Conservation (phyloP, 1,140 invertebrate genomes). For the Atopsyche davidsoni region DNA sequence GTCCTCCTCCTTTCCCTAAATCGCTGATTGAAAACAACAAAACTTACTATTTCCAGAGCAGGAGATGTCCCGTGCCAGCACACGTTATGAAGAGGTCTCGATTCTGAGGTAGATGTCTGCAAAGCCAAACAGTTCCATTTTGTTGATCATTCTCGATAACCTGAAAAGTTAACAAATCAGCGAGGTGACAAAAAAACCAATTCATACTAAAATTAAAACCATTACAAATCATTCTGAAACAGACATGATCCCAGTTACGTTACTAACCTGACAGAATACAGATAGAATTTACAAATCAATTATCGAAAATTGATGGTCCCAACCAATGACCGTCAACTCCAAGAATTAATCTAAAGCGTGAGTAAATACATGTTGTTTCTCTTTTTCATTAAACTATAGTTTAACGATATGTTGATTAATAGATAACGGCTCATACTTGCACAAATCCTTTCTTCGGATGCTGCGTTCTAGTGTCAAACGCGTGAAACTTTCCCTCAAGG, state of each 20-base stretch:
- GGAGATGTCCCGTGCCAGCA: constrained; percentile 80
- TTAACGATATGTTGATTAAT: no score
- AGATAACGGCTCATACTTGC: constrained; percentile 36
- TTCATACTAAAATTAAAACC: no score
- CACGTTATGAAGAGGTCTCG: constrained; percentile 89
- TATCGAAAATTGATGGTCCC: no score
- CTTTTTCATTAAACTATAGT: no score
- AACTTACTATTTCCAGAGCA: constrained; percentile 90
- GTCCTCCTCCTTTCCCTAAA: not conserved
- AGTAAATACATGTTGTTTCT: no score
- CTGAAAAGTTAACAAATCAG: constrained; percentile 25
- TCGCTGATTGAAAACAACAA: constrained; percentile 8
- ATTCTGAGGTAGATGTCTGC: constrained; percentile 87
- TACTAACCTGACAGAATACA: no score
- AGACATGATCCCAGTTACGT: no score
- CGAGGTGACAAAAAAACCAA: not conserved
- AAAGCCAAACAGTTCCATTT: constrained; percentile 67
- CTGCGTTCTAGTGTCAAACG: constrained; percentile 84
- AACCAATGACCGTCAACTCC: no score
- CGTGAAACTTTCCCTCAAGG: constrained; percentile 86
- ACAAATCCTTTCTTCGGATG: constrained; percentile 85
- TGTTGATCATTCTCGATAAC: constrained; percentile 40
- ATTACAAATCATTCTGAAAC: no score
- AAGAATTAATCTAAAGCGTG: no score
- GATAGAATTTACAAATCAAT: no score